phyloP scores from a whole-genome alignment of 2,797 vertebrate genomes.

The Macropus fuliginosus region DNA sequence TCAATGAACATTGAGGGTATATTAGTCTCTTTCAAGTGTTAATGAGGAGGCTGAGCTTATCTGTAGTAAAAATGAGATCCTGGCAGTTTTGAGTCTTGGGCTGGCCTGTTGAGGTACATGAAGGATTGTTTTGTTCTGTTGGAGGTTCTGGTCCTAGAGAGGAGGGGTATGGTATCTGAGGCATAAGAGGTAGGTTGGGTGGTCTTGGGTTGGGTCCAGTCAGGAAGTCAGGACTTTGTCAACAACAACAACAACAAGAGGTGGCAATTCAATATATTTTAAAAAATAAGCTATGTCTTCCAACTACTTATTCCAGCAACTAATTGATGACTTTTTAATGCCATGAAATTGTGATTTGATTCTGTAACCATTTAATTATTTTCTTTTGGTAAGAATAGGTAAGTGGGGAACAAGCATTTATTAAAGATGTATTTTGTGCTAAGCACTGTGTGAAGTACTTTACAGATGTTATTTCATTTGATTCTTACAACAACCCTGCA shows the following conservation, averaged over 20 bases:
- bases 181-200: neutral
- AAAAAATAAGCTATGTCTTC: neutral
- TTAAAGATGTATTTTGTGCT: neutral
- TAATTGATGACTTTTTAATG: neutral
- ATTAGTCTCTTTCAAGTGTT: neutral
- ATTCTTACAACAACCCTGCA: neutral
- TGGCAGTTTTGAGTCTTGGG: no score
- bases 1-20: neutral
- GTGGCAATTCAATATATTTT: neutral
- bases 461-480: neutral
- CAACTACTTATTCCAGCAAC: neutral
- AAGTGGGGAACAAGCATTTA: neutral
- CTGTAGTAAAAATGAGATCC: neutral
- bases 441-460: neutral
- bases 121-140: neutral
- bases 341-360: neutral
- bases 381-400: neutral
- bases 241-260: neutral
- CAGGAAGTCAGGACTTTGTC: neutral
- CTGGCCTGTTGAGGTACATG: neutral
- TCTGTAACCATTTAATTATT: neutral
- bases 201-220: neutral
- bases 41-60: neutral
- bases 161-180: neutral
- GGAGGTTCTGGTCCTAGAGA: neutral